Percentiles rank a stretch among this genome's conserved stretches.
Evolutionary conservation across 64 coral and sea anemone genomes (phyloP).

Genomic region (Montipora foliosa): DNA sequence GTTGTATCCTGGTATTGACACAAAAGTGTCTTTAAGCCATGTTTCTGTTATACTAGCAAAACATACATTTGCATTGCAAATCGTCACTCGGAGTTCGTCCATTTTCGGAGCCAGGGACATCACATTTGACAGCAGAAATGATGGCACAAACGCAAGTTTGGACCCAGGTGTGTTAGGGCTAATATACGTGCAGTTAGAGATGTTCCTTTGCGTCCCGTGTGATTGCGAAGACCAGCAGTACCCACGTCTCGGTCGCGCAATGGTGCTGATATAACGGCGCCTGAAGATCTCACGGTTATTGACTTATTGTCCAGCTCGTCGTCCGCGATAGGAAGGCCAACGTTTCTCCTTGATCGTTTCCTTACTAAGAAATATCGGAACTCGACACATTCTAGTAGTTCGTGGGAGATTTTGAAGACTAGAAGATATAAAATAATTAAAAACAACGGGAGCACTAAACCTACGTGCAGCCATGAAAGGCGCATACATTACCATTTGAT

Average conservation of each 20-base stretch:
- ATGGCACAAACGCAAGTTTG: not conserved
- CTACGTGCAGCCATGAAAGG: not conserved
- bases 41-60: slow-evolving; percentile 72
- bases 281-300: slow-evolving; percentile 55
- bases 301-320: slow-evolving; percentile 53
- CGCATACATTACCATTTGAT: not conserved
- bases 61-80: slow-evolving; percentile 22
- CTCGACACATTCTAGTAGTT: slow-evolving; percentile 26
- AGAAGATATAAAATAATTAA: not conserved
- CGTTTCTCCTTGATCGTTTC: slow-evolving; percentile 3
- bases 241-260: not conserved
- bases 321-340: slow-evolving; percentile 49
- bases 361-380: slow-evolving; percentile 23
- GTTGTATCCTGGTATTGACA: slow-evolving; percentile 67
- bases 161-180: not conserved
- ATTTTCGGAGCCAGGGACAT: not conserved
- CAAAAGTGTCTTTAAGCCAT: slow-evolving; percentile 59
- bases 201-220: not conserved
- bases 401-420: not conserved
- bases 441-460: slow-evolving; percentile 24
- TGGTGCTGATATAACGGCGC: not conserved
- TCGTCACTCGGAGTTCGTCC: not conserved
- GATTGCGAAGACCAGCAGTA: not conserved
- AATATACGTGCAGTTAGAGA: not conserved
- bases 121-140: not conserved